Base-by-base conservation (phyloP, 1,140 invertebrate species). In the Macrobrachium rosenbergii region DNA sequence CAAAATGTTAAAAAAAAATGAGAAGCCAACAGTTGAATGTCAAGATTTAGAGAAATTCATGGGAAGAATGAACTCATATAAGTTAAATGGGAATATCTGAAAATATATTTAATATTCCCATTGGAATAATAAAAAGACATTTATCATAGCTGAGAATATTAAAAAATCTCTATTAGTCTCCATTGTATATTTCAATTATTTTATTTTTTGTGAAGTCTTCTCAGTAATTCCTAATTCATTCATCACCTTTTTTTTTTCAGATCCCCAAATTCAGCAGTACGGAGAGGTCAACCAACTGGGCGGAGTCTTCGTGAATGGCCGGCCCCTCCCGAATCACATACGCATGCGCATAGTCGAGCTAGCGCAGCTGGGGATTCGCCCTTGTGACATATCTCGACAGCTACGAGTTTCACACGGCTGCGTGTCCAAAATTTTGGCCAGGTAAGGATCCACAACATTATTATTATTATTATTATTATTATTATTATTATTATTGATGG, bases 391-490 rank as follows among this genome's bases (percentile, higher is more conserved):
- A 91, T 98, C 97, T 11, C 93, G 98, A 75, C 97, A 98, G 91
- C 93, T 99, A 52, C 93, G 98, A 17, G 98, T 99, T 8, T 99
- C 97, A 0, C 98, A 99, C 91, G 98, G 98, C 89, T 94, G 93
- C 88, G 97, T 98, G 19, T 98, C 97, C 14, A 99, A 99, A 93
- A 99, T 99, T 88, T 93, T 99, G 19, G 99, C 98, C 8, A 94
- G 84, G 84, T 87, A 28, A 63, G 77, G 21, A 0, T 0, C 28
- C 63, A 67, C 77, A 88, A 64, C 58, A 82, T 52, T 52, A 52
- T 52, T 12, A 52, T 52, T 52, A 52, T 10, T 12, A 12, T 52
- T 12, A 12, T 52, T 52, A 12, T 37, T 52, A 10, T 8, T 52
- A 52, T 52, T 83, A 80, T 87, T 89, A 23, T 77, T 90, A 89